These are phyloP conservation scores for Sylvicola cinctus DNA, from an alignment of 2,888 invertebrate species.

Conservation along the genomic window DNA sequence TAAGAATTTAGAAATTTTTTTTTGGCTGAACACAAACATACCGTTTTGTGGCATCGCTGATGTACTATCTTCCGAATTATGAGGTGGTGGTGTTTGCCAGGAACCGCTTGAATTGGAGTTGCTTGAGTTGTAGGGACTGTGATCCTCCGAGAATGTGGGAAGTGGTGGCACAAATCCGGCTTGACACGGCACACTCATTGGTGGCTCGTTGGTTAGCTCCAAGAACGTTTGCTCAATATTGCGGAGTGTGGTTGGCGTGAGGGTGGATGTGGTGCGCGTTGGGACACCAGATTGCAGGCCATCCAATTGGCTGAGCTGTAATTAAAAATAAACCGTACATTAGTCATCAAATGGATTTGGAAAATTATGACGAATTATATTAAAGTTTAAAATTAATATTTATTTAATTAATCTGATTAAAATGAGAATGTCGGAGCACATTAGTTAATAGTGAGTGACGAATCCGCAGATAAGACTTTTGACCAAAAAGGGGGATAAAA, in stretches of 20 bases:
- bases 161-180: conserved; percentile 85
- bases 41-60: conserved; percentile 6
- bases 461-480: not conserved
- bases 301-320: conserved; percentile 65
- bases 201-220: conserved; percentile 59
- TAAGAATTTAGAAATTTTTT: too few species aligned
- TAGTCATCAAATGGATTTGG: conserved; percentile 7
- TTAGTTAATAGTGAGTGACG: too few species aligned
- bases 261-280: conserved; percentile 78
- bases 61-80: conserved; percentile 6
- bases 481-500: not conserved
- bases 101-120: conserved; percentile 24
- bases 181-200: conserved; percentile 57
- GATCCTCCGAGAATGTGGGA: conserved; percentile 23
- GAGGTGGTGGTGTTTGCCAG: conserved; percentile 16
- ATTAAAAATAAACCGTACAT: conserved; percentile 17
- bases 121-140: conserved; percentile 21
- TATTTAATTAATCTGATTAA: not conserved
- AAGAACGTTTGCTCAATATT: conserved; percentile 83
- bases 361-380: too few species aligned
- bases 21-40: conserved; percentile 15
- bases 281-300: conserved; percentile 77
- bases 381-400: not conserved
- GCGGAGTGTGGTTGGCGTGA: conserved; percentile 83
- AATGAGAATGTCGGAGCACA: not conserved